Evolutionary conservation across 1,140 invertebrate species (phyloP).

Genomic region (Odontomachus brunneus): DNA sequence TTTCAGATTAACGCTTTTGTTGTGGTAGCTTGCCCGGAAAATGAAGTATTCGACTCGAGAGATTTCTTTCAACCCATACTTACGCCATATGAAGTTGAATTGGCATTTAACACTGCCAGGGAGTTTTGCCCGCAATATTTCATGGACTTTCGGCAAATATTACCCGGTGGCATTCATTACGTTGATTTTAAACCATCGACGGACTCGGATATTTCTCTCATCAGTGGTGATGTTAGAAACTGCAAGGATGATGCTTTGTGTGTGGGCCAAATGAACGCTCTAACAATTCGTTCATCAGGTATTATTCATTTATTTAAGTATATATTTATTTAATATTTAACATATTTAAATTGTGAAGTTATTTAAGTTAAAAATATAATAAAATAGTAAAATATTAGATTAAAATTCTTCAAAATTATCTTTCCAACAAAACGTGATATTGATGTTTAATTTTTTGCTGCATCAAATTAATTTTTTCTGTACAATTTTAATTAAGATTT

Average conservation of each 20-base stretch:
- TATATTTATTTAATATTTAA: neutral
- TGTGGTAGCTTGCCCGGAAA: constrained; percentile 95
- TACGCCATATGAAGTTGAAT: constrained; percentile 96
- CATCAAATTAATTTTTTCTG: neutral
- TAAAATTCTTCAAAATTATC: too few species aligned
- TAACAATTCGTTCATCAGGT: constrained; percentile 72
- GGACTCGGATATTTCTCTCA: constrained; percentile 89
- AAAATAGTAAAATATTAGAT: too few species aligned
- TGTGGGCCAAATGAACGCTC: constrained; percentile 76
- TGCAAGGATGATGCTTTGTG: constrained; percentile 70
- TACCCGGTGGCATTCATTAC: constrained; percentile 88
- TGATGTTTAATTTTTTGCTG: neutral
- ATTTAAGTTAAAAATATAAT: too few species aligned
- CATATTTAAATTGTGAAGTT: too few species aligned
- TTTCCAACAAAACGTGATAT: too few species aligned
- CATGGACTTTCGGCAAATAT: constrained; percentile 91
- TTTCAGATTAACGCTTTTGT: constrained; percentile 95
- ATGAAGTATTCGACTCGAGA: constrained; percentile 92
- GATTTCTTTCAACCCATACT: constrained; percentile 96
- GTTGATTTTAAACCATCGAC: constrained; percentile 82
- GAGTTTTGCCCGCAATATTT: constrained; percentile 88
- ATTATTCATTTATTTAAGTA: constrained; percentile 27
- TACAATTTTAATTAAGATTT: neutral
- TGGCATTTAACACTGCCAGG: constrained; percentile 91
- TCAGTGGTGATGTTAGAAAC: constrained; percentile 88